Conservation (phyloP, 1,140 invertebrate genomes). For the Sycobia sp. region DNA sequence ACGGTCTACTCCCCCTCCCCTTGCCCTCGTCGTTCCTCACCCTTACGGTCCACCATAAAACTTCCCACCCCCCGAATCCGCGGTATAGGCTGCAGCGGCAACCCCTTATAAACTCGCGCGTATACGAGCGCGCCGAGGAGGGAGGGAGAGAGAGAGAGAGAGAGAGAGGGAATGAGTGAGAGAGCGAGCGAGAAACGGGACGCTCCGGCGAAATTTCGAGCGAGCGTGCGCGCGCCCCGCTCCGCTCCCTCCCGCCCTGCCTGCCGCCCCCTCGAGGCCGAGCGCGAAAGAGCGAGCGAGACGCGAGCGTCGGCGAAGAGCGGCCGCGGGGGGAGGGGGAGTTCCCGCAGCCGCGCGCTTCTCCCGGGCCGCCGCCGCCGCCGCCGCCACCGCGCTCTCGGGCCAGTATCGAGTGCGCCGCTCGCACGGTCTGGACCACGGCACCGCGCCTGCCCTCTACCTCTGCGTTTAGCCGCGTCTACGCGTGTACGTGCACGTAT, state of each 20-base stretch:
- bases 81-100: no score
- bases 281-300: not conserved
- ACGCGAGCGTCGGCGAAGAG: not conserved
- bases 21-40: no score
- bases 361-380: not conserved
- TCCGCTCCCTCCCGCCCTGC: not conserved
- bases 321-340: not conserved
- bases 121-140: no score
- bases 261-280: not conserved
- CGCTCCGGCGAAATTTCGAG: not conserved
- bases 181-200: no score
- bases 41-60: no score
- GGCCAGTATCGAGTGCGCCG: constrained; percentile 26
- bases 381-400: not conserved
- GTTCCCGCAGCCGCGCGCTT: not conserved
- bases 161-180: no score
- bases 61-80: no score
- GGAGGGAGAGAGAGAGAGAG: no score
- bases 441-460: not conserved
- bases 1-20: no score
- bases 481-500: no score
- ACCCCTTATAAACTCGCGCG: no score
- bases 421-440: not conserved
- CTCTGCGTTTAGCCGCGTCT: no score
- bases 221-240: not conserved